These are phyloP conservation scores for Drosophila mimetica DNA, from an alignment of 2,888 invertebrate species.

Conservation along the genomic window DNA sequence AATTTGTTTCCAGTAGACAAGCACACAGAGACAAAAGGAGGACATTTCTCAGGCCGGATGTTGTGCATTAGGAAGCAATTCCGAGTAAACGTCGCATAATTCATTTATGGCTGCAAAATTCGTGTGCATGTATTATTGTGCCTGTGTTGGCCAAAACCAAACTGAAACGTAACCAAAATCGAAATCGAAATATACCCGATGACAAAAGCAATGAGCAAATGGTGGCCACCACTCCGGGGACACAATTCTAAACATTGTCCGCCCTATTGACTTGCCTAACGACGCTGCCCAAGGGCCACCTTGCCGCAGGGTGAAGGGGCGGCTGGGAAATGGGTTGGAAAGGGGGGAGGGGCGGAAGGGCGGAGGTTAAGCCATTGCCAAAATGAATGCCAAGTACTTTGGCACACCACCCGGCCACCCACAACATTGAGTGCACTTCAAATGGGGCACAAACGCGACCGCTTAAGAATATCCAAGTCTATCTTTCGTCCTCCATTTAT, in stretches of 20 bases:
- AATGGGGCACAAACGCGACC: slow-evolving; percentile 79
- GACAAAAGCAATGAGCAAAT: slow-evolving; percentile 45
- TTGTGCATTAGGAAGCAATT: slow-evolving; percentile 77
- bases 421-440: slow-evolving; percentile 66
- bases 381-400: slow-evolving; percentile 67
- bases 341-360: slow-evolving; percentile 20
- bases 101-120: slow-evolving; percentile 74
- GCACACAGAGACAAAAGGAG: neutral
- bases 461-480: slow-evolving; percentile 74
- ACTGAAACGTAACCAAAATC: slow-evolving; percentile 17
- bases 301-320: slow-evolving; percentile 2
- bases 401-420: slow-evolving; percentile 16
- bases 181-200: slow-evolving; percentile 23
- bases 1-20: neutral
- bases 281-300: slow-evolving; percentile 25
- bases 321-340: neutral
- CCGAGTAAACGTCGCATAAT: slow-evolving; percentile 82
- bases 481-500: slow-evolving; percentile 8
- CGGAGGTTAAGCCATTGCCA: slow-evolving; percentile 21
- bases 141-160: slow-evolving; percentile 8
- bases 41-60: slow-evolving; percentile 54
- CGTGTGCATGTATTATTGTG: neutral
- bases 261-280: slow-evolving; percentile 52
- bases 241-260: slow-evolving; percentile 41
- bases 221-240: slow-evolving; percentile 24